phyloP scores from a whole-genome alignment of 2,797 vertebrate genomes.

The Selene dorsalis region DNA sequence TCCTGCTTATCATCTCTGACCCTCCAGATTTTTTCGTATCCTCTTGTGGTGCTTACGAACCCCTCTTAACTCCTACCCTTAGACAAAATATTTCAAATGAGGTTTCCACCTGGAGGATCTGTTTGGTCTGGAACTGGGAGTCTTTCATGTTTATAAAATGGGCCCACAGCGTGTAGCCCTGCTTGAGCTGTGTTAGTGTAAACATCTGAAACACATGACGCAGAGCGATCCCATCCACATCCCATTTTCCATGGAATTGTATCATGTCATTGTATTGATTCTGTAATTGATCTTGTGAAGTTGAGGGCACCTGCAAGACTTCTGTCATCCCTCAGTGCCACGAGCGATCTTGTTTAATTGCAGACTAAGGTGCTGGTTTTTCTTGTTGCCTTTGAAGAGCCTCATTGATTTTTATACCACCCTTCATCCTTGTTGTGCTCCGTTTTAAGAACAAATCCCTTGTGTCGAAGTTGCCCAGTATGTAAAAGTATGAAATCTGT shows the following conservation, averaged over 20 bases:
- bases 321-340: slow-evolving; percentile 74
- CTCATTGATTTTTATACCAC: slow-evolving; percentile 83
- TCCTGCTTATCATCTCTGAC: background rate
- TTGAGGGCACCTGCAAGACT: slow-evolving; percentile 74
- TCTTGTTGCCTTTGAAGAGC: slow-evolving; percentile 83
- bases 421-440: slow-evolving; percentile 76
- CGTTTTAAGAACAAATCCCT: slow-evolving; percentile 78
- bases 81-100: slow-evolving; percentile 50
- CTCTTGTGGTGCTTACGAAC: background rate
- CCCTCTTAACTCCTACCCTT: background rate
- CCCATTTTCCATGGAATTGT: slow-evolving; percentile 74
- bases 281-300: slow-evolving; percentile 79
- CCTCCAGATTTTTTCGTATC: background rate
- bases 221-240: slow-evolving; percentile 39
- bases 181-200: slow-evolving; percentile 62
- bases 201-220: slow-evolving; percentile 68
- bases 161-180: slow-evolving; percentile 40
- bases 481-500: slow-evolving; percentile 78
- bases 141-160: slow-evolving; percentile 47
- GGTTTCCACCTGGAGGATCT: slow-evolving; percentile 51
- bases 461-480: slow-evolving; percentile 70
- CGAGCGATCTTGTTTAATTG: slow-evolving; percentile 81
- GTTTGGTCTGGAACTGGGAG: slow-evolving; percentile 52
- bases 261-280: slow-evolving; percentile 80
- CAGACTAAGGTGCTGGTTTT: slow-evolving; percentile 77